Evolutionary conservation across 2,797 vertebrate species (phyloP).

Genomic region (Stomatorhinus walkeri): DNA sequence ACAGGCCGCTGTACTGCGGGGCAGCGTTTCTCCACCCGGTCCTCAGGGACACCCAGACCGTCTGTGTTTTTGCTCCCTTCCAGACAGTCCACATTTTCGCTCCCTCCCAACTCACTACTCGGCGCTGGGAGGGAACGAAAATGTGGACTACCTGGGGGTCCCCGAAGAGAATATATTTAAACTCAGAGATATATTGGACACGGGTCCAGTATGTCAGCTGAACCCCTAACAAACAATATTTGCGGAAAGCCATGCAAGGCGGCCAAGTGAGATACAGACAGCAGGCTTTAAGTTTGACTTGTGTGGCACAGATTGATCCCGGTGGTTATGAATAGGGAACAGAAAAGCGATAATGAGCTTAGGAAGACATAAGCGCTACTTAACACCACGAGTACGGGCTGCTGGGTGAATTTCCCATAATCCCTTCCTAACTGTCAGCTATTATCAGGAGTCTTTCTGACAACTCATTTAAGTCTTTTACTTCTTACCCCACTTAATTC

Average conservation of each 20-base stretch:
- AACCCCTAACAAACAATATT: conserved; percentile 7
- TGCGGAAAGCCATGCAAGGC: not conserved
- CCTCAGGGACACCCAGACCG: not conserved
- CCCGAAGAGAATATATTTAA: not conserved
- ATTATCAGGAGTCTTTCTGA: not conserved
- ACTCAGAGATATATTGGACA: not conserved
- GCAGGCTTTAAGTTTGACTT: not conserved
- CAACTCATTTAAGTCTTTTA: not conserved
- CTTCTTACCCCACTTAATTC: not conserved
- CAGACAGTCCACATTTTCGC: not conserved
- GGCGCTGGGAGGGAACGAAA: not conserved
- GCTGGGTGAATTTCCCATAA: conserved; percentile 14
- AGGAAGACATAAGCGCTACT: not conserved
- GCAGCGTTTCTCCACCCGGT: not conserved
- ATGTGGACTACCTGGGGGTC: not conserved
- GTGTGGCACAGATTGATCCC: not conserved
- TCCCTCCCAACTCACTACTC: not conserved
- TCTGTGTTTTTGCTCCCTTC: not conserved
- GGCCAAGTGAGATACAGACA: not conserved
- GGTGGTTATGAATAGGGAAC: not conserved
- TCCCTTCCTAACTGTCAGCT: not conserved
- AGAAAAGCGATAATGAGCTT: conserved; percentile 11
- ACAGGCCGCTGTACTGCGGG: not conserved
- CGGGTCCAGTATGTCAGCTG: not conserved
- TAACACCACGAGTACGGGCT: not conserved